A percentile compares a stretch with the other conserved stretches of the same genome.
These are phyloP conservation scores for Agapetus fuscipes DNA, from an alignment of 2,888 invertebrate genomes.

Conservation along the genomic window DNA sequence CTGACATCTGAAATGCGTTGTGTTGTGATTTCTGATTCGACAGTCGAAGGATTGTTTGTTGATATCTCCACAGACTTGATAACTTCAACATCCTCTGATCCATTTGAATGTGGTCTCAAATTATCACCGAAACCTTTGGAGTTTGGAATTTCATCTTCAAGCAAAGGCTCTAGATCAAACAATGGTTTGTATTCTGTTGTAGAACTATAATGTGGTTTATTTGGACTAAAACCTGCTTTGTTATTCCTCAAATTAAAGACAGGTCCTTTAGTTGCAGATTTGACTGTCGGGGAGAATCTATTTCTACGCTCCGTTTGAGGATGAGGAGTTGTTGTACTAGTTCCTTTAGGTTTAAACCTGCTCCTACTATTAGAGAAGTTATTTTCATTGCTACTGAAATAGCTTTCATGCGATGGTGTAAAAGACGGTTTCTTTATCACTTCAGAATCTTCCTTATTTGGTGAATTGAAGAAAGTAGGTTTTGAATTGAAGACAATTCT, in stretches of 20 bases:
- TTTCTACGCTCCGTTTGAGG: constrained; percentile 26
- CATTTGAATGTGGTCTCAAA: constrained; percentile 35
- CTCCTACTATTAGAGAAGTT: constrained; percentile 28
- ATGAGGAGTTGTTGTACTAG: constrained; percentile 24
- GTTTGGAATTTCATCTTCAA: constrained; percentile 49
- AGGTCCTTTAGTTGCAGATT: constrained; percentile 23
- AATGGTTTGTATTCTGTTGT: constrained; percentile 43
- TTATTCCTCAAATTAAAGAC: constrained; percentile 24
- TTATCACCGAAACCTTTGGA: constrained; percentile 39
- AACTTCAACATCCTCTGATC: constrained; percentile 45
- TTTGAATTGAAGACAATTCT: constrained; percentile 12
- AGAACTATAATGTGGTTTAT: constrained; percentile 25
- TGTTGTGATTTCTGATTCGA: not conserved
- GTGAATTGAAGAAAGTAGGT: constrained; percentile 11
- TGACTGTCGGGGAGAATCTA: constrained; percentile 25
- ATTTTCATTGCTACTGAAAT: constrained; percentile 20
- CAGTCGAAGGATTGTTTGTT: constrained; percentile 13
- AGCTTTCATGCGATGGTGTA: constrained; percentile 9
- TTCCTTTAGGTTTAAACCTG: constrained; percentile 25
- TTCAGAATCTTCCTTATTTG: constrained; percentile 21
- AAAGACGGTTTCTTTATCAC: constrained; percentile 20
- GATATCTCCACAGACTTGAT: constrained; percentile 32
- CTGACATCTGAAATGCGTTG: not conserved
- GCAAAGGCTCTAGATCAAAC: constrained; percentile 46
- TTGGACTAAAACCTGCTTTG: constrained; percentile 25